phyloP scores from a whole-genome alignment of 2,113 vertebrate genomes.

The Grammomys dolichurus region DNA sequence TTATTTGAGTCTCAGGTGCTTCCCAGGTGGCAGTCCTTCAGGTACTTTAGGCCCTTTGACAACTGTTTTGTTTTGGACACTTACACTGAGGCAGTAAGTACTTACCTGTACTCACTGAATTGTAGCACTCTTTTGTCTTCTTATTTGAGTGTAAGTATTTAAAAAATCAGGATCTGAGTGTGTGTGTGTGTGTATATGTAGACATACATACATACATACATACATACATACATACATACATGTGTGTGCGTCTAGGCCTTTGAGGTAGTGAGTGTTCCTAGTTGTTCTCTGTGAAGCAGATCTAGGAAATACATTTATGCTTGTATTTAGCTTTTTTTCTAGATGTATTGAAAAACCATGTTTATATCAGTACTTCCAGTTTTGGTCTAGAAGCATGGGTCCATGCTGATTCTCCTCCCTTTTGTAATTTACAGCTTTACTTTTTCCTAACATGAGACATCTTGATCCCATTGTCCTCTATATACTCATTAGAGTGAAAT shows the following conservation, averaged over 20 bases:
- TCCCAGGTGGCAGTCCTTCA: background rate
- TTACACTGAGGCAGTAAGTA: background rate
- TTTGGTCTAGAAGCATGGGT: background rate
- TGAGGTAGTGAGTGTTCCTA: background rate
- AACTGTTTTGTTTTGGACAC: background rate
- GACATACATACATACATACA: too few species aligned
- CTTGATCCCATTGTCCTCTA: slow-evolving; percentile 13
- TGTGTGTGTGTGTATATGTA: too few species aligned
- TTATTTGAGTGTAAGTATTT: slow-evolving; percentile 23
- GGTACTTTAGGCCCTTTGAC: background rate
- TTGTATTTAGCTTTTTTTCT: background rate
- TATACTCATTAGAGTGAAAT: slow-evolving; percentile 12
- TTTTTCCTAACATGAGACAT: slow-evolving; percentile 19
- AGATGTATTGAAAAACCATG: background rate
- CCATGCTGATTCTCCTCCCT: slow-evolving; percentile 34
- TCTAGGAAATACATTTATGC: background rate
- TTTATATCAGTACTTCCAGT: background rate
- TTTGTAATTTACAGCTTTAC: background rate
- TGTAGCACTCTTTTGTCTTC: slow-evolving; percentile 10
- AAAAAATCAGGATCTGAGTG: background rate
- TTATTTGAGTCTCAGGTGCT: background rate
- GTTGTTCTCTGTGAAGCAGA: background rate
- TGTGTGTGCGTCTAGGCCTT: background rate
- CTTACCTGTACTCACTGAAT: background rate
- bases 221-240: background rate